These are phyloP conservation scores for Glossophaga mutica DNA, from an alignment of 2,797 vertebrate species.

Conservation along the genomic window DNA sequence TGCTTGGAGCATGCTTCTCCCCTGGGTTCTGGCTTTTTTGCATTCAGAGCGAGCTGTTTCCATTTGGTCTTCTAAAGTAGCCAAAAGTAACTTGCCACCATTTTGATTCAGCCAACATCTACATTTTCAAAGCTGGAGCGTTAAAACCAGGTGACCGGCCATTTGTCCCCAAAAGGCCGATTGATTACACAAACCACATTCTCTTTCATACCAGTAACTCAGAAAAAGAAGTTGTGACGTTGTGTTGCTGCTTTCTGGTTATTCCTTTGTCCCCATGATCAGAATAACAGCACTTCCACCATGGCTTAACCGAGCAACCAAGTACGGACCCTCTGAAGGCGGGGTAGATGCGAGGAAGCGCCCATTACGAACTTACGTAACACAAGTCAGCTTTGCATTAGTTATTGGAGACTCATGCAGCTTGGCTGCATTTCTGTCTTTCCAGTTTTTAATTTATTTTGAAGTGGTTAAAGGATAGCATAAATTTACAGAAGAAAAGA, in stretches of 20 bases:
- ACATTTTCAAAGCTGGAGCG: constrained; percentile 29
- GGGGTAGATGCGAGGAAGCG: constrained; percentile 47
- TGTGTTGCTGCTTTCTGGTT: constrained; percentile 53
- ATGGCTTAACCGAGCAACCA: constrained; percentile 41
- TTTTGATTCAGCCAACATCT: constrained; percentile 54
- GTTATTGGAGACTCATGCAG: constrained; percentile 67
- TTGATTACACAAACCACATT: background rate
- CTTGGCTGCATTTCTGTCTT: constrained; percentile 75
- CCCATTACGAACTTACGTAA: constrained; percentile 69
- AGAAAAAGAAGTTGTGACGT: constrained; percentile 18
- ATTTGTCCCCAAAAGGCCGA: constrained; percentile 3
- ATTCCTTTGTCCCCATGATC: constrained; percentile 54
- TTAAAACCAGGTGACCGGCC: constrained; percentile 46
- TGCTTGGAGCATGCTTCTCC: constrained; percentile 18
- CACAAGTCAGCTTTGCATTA: constrained; percentile 71
- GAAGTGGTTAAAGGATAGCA: constrained; percentile 72
- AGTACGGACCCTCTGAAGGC: constrained; percentile 71
- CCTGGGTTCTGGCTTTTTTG: constrained; percentile 13
- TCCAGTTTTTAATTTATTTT: constrained; percentile 76
- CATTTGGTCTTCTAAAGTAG: constrained; percentile 54
- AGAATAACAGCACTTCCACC: constrained; percentile 24
- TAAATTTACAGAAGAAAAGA: constrained; percentile 73
- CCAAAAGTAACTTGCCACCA: constrained; percentile 61
- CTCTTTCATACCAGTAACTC: constrained; percentile 58
- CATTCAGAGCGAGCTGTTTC: constrained; percentile 23